Base-by-base conservation (phyloP, 2,888 invertebrate genomes). In the Campoplex nolae region DNA sequence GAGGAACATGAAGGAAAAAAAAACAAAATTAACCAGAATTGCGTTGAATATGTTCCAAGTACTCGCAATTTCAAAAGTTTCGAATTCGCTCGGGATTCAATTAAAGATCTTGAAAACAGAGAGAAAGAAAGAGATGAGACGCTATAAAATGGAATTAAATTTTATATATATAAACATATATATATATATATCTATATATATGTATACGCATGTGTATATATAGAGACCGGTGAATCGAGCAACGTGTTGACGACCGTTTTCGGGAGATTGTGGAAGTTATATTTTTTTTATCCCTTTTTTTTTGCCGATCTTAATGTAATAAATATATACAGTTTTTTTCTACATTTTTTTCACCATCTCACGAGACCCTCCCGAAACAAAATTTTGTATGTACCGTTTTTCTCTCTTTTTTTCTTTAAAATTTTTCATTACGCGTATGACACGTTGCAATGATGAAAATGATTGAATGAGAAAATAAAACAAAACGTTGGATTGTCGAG, bases 161-260 rank as follows among this genome's bases (percentile, higher is more conserved):
- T 42, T 42, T 42, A 42, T 42, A 42, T 42, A 35, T 79, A 8
- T 56, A 58, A 32, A 79, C 48, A 58, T 48, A 78, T 83, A 76
- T 77, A 74, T 71, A 71, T 74, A 58, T 48, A 78, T 83, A 76
- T 77, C 70, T 71, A 71, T 75, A 73, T 80, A 54, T 74, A 56
- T 71, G 70, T 74, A 79, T 54, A 54, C 8, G 79, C 67, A 67
- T 62, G 45, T 48, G 45, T 74, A 54, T 75, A 35, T 75, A 67
- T 65, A 73, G 65, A 65, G 73, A 81, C 77, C 76, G 81, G 85
- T 81, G 85, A 85, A 86, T 79, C 76, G 80, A 80, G 73, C 80
- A 76, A 80, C 76, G 67, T 71, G 62, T 62, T 85, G 86, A 86
- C 83, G 80, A 83, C 70, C 86, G 86, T 83, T 83, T 77, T 56